phyloP scores from a whole-genome alignment of 2,113 vertebrate species.

The Hepsetus odoe region DNA sequence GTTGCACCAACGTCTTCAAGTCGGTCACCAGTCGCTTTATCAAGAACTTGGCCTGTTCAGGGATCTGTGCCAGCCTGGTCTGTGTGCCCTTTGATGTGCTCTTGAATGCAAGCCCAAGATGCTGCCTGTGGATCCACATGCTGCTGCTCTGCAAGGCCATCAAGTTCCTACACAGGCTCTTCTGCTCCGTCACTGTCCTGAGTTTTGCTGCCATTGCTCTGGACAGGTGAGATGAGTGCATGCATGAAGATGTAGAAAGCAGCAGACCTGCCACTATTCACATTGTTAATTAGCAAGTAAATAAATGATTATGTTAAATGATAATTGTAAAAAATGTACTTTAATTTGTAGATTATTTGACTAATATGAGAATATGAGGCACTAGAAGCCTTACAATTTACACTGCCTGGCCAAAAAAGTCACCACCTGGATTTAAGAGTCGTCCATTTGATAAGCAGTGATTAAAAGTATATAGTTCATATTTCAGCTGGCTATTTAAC shows the following conservation, averaged over 20 bases:
- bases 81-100: conserved; percentile 96
- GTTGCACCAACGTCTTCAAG: conserved; percentile 90
- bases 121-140: conserved; percentile 93
- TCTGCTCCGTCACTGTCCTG: conserved; percentile 93
- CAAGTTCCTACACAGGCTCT: conserved; percentile 96
- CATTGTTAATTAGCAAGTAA: not conserved
- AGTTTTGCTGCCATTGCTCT: conserved; percentile 87
- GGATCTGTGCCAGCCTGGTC: conserved; percentile 90
- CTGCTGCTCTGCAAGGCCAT: conserved; percentile 89
- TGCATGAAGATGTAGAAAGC: not conserved
- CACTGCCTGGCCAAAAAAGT: too few relatives aligned
- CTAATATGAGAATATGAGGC: too few relatives aligned
- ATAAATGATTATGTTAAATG: too few relatives aligned
- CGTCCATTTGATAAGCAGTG: too few relatives aligned
- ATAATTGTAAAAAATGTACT: too few relatives aligned
- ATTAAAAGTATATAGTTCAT: too few relatives aligned
- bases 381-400: too few relatives aligned
- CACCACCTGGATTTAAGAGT: too few relatives aligned
- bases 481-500: too few relatives aligned
- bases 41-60: conserved; percentile 93
- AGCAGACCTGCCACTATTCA: not conserved
- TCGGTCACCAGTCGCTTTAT: conserved; percentile 94
- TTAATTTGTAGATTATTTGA: too few relatives aligned
- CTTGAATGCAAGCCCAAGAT: conserved; percentile 87
- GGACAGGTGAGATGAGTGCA: conserved; percentile 68